Evolutionary conservation across 2,888 invertebrate genomes (phyloP), one percentile per base, ranked within the genome.

Genomic region (Candidula unifasciata): DNA sequence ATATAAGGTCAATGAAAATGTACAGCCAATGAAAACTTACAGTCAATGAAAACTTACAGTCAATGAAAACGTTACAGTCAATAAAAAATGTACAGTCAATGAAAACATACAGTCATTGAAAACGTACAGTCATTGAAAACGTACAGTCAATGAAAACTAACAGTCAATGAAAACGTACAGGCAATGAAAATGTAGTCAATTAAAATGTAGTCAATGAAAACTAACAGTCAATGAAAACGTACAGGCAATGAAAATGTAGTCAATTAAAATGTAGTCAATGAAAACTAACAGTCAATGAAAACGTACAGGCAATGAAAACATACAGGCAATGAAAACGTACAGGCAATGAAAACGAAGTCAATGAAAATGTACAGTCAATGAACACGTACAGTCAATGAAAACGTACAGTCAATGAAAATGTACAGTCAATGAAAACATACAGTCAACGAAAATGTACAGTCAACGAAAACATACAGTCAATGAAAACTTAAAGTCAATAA

Each of bases 121-220:
- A n/a, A n/a, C n/a, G n/a, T n/a, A n/a, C n/a, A n/a, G 88, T 30
- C 89, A 89, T 33, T 10, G 33, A 18, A 35, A 69, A 66, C n/a
- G 13, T 30, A 66, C 5, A 30, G 24, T 5, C 60, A 66, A 66
- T n/a, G n/a, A n/a, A n/a, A n/a, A n/a, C n/a, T n/a, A n/a, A n/a
- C n/a, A n/a, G 88, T 30, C 89, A 89, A 69, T 10, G 33, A 18
- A 35, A 69, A 66, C n/a, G 13, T 30, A 66, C 5, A 30, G 24
- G 5, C 60, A 66, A 66, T n/a, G n/a, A n/a, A n/a, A n/a, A n/a
- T n/a, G n/a, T n/a, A n/a, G 88, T 30, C 89, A 89, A 69, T 10
- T 10, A 18, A 35, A 69, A 66, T 30, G 27, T 8, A 30, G 24
- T 5, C 60, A 66, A 66, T n/a, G n/a, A n/a, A n/a, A n/a, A n/a